Evolutionary conservation across 2,888 invertebrate genomes (phyloP).

Genomic region (Nephrotoma appendiculata): DNA sequence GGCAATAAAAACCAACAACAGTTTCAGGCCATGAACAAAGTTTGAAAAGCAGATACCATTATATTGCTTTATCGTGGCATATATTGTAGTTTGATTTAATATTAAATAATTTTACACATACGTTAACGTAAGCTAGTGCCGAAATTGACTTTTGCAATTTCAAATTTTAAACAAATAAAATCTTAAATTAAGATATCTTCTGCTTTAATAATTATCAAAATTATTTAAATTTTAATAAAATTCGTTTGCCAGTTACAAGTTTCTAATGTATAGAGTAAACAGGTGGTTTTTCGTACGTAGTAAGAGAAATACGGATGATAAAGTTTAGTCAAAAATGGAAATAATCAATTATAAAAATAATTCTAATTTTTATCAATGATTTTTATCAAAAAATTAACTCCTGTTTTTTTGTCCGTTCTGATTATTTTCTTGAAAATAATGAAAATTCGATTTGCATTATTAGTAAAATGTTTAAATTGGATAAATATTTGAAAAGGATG

Average conservation of each 20-base stretch:
- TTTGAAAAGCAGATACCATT: too few relatives aligned
- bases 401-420: neutral
- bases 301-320: neutral
- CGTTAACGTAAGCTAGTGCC: too few relatives aligned
- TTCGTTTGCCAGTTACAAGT: neutral
- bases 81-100: too few relatives aligned
- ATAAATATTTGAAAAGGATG: neutral
- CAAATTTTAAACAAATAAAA: neutral
- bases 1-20: too few relatives aligned
- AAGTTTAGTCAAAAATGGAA: neutral
- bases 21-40: too few relatives aligned
- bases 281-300: neutral
- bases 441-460: neutral
- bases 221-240: neutral
- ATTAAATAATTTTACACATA: too few relatives aligned
- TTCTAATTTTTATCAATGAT: neutral
- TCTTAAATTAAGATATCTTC: neutral
- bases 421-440: neutral
- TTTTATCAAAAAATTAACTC: neutral
- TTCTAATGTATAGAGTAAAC: too few relatives aligned
- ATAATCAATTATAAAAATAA: neutral
- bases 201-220: neutral
- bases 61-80: too few relatives aligned
- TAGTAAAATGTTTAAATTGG: neutral
- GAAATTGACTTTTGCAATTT: neutral